These are phyloP conservation scores for Holothuria glaberrima DNA, from an alignment of 35 echinoderm and acorn worm genomes.

Conservation along the genomic window DNA sequence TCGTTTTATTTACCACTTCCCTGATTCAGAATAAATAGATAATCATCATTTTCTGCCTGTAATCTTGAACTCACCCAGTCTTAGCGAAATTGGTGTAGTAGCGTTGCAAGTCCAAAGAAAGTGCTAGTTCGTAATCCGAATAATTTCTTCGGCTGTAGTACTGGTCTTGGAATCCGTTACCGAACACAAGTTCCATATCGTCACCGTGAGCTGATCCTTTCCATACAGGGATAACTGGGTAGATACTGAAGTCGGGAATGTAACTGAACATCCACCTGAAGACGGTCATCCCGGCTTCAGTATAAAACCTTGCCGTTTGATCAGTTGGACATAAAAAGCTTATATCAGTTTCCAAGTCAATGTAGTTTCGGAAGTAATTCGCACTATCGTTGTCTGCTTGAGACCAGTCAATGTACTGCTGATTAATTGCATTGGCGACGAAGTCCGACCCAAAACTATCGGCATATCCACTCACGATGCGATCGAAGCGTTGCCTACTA, in stretches of 20 bases:
- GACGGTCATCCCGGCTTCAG: constrained; percentile 22
- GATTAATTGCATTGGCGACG: constrained; percentile 59
- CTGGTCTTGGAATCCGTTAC: constrained; percentile 49
- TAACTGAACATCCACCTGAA: constrained; percentile 62
- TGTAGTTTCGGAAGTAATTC: constrained; percentile 61
- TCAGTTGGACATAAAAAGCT: constrained; percentile 76
- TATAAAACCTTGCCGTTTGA: constrained; percentile 52
- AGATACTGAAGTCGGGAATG: constrained; percentile 52
- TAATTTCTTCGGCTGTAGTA: constrained; percentile 42
- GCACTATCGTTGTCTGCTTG: constrained; percentile 66
- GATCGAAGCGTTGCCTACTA: constrained; percentile 39
- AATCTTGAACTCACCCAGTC: constrained; percentile 71
- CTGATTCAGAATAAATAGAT: too few species aligned
- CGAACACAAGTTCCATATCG: constrained; percentile 75
- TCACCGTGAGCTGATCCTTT: constrained; percentile 72
- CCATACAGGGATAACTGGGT: constrained; percentile 36
- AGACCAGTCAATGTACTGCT: constrained; percentile 84
- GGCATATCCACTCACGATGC: constrained; percentile 22
- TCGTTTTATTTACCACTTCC: too few species aligned
- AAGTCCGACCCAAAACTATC: constrained; percentile 9
- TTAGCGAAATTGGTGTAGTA: constrained; percentile 94
- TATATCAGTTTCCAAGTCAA: constrained; percentile 64
- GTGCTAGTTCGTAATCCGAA: constrained; percentile 63
- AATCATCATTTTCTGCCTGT: too few species aligned
- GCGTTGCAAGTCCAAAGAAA: constrained; percentile 68